Evolutionary conservation across 1,140 invertebrate species (phyloP).

Genomic region (Bombus terrestris): DNA sequence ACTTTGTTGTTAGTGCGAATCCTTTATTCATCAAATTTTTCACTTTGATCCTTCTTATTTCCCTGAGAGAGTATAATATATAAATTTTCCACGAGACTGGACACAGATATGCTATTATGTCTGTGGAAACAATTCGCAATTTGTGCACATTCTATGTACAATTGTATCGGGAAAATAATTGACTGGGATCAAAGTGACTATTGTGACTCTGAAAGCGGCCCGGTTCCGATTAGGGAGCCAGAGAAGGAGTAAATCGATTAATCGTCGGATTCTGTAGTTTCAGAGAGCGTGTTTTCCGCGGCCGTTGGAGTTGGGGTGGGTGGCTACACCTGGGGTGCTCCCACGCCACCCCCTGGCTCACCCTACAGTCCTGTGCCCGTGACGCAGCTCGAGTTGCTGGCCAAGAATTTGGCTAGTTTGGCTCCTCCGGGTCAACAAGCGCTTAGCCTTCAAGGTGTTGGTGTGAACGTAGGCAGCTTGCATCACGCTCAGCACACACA

Average conservation of each 20-base stretch:
- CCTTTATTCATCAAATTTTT: background rate
- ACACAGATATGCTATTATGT: background rate
- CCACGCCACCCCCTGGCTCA: constrained; percentile 87
- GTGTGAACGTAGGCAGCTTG: constrained; percentile 78
- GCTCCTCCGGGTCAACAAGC: constrained; percentile 77
- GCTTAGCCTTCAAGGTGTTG: constrained; percentile 78
- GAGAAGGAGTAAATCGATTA: constrained; percentile 56
- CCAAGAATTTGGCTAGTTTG: constrained; percentile 81
- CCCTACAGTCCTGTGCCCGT: constrained; percentile 87
- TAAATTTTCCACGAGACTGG: background rate
- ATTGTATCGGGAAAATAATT: background rate
- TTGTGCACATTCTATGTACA: background rate
- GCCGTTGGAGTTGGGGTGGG: constrained; percentile 82
- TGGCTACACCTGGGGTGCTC: constrained; percentile 86
- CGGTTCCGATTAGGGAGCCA: background rate
- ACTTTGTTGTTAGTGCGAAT: too few relatives aligned
- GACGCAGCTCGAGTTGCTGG: constrained; percentile 85
- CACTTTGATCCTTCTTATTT: background rate
- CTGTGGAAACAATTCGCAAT: background rate
- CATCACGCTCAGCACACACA: constrained; percentile 80
- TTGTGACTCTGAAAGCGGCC: background rate
- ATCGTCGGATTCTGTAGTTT: constrained; percentile 81
- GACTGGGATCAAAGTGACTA: constrained; percentile 3
- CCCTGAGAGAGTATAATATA: background rate
- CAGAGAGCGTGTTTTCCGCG: constrained; percentile 86